phyloP scores from a whole-genome alignment of 2,888 invertebrate species.

The Drosophila diplacantha region DNA sequence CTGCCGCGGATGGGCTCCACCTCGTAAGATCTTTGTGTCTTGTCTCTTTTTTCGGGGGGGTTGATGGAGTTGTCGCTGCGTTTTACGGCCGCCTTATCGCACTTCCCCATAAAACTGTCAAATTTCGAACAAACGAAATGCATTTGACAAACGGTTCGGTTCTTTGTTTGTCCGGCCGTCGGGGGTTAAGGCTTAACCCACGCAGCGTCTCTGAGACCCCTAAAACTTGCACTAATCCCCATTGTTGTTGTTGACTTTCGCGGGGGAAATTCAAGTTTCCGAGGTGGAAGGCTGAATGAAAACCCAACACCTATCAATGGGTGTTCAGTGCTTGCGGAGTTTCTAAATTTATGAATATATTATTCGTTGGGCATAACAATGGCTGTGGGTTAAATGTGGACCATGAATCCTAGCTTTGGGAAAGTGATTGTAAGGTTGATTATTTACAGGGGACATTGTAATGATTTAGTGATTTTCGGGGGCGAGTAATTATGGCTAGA shows the following conservation, averaged over 20 bases:
- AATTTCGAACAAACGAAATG: slow-evolving; percentile 45
- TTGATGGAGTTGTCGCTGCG: slow-evolving; percentile 38
- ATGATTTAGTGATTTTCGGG: neutral
- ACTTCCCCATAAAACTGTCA: slow-evolving; percentile 54
- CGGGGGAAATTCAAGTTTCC: neutral
- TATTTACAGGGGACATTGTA: neutral
- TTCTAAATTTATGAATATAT: neutral
- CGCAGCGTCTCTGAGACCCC: slow-evolving; percentile 10
- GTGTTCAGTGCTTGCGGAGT: neutral
- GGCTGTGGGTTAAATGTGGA: neutral
- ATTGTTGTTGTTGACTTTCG: slow-evolving; percentile 13
- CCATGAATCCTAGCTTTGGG: too few relatives aligned
- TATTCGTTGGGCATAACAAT: neutral
- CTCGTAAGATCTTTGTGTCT: slow-evolving; percentile 18
- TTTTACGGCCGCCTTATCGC: slow-evolving; percentile 34
- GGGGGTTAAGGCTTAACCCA: slow-evolving; percentile 20
- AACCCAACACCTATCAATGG: neutral
- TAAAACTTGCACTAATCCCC: slow-evolving; percentile 2
- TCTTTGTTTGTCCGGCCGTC: slow-evolving; percentile 12
- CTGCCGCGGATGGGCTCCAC: slow-evolving; percentile 31
- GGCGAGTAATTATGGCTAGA: neutral
- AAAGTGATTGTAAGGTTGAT: neutral
- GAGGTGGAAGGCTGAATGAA: slow-evolving; percentile 1
- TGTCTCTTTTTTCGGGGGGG: neutral
- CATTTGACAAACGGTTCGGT: slow-evolving; percentile 46